Evolutionary conservation across 2,113 vertebrate genomes (phyloP), one percentile per base, ranked within the genome.

Genomic region (Ptilonorhynchus violaceus): DNA sequence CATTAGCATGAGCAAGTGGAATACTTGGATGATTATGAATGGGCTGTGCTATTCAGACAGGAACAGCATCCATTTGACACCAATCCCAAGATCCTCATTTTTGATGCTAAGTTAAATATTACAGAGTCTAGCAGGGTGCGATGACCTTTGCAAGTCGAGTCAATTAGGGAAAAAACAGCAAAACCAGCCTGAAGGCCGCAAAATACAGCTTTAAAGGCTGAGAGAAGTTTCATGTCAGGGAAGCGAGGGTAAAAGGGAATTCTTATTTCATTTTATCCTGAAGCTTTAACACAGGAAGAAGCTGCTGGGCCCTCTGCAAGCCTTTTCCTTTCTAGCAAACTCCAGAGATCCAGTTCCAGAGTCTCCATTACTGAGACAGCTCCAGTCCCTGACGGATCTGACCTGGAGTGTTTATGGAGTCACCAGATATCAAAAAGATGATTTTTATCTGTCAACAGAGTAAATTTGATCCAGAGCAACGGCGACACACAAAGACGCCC

Each of bases 41-140:
- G 96, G 93, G 86, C 69, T 79, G 50, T 70, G 88, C 92, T 96
- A 88, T 96, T 93, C 85, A 78, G 76, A 27, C 15, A 62, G 83
- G 73, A 93, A 74, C 60, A 84, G 90, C 83, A 64, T 95, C 90
- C 41, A 81, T 94, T 53, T 93, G 91, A 90, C 92, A 95, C 64
- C 92, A 70, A 81, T 74, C 53, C 96, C 7, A 22, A 74, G 83
- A 88, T 84, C 27, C 88, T 92, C 13, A 85, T 88, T 94, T 97
- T 74, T 89, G 92, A 94, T 91, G 85, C 88, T 90, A 92, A 88
- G 82, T 94, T 96, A 96, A 96, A 96, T 91, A 93, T 94, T 94
- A 92, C 85, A 86, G 88, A 88, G 64, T 72, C 82, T 44, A 83
- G 74, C 78, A 90, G 85, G 82, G 47, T 74, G 58, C 0, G 0